Conservation (phyloP, 2,113 vertebrate species). For the Monopterus albus region DNA sequence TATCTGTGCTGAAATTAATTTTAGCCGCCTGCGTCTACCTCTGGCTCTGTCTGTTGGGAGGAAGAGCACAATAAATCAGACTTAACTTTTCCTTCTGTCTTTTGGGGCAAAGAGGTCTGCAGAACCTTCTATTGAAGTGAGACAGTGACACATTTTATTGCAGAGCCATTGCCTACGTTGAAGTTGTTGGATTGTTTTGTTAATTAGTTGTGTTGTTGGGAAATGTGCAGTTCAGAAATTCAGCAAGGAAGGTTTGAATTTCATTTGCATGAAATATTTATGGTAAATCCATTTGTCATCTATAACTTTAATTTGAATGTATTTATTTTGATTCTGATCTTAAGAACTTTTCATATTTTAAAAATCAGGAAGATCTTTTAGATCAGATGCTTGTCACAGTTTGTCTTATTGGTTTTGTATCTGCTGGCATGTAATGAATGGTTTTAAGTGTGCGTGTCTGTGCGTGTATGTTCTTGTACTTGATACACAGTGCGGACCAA, state of each 20-base stretch:
- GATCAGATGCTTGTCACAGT: too few relatives aligned
- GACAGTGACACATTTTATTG: constrained; percentile 14
- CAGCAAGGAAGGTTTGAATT: neutral
- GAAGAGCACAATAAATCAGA: constrained; percentile 53
- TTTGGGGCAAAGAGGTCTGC: constrained; percentile 18
- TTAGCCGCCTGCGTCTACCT: constrained; percentile 33
- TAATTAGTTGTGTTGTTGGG: constrained; percentile 1
- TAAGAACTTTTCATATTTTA: too few relatives aligned
- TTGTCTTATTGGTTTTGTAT: neutral
- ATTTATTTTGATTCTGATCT: too few relatives aligned
- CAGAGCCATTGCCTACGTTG: too few relatives aligned
- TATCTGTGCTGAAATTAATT: constrained; percentile 53
- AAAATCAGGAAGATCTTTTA: too few relatives aligned
- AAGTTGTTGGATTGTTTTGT: neutral
- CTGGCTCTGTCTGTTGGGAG: constrained; percentile 25
- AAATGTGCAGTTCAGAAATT: neutral
- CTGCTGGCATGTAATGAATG: neutral
- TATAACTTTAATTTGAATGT: too few relatives aligned
- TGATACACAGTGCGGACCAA: too few relatives aligned
- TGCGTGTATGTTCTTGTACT: too few relatives aligned
- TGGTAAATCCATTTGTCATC: too few relatives aligned
- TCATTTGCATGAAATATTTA: neutral
- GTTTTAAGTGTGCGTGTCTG: too few relatives aligned
- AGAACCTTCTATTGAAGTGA: constrained; percentile 13
- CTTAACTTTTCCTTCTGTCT: constrained; percentile 52